Evolutionary conservation across 23 tunicate genomes (phyloP), one percentile per base, ranked within the genome.

Genomic region (Trididemnum miniatum): DNA sequence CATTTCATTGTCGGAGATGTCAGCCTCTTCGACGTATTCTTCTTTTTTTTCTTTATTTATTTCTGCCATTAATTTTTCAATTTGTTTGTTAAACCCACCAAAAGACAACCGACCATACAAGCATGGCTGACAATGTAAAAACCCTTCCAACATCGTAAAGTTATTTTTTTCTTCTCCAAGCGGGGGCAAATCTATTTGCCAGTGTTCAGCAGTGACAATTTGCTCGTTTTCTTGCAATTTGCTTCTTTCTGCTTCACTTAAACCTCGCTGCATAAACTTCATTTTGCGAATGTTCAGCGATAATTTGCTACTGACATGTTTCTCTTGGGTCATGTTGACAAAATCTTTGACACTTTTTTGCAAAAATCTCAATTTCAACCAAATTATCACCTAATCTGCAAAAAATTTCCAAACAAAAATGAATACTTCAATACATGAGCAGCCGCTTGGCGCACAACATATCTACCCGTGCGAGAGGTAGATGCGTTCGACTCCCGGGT

Each of bases 1-100:
- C 97, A 91, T 91, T 82, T 91, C 97, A 24, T 91, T 89, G 76
- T 91, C 97, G 5, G 97, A 91, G 1, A 91, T 77, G 38, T 86
- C 83, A 59, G 71, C 81, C 31, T 78, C 78, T 4, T 62, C 65
- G 24, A 76, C 69, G 0, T 77, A 36, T 51, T 81, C 76, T 22
- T 77, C 87, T 74, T 7, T 23, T 71, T 80, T 65, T 60, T 72
- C 64, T 20, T 20, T 49, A 33, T 65, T 51, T 51, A 84, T 54
- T 72, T 84, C 86, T 31, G 24, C 18, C 93, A 87, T 87, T 38
- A 80, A 25, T 39, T 81, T 86, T 82, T 91, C 97, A 52, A 89
- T 91, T 26, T 35, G 29, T 77, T 91, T 86, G 51, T 91, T 91
- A 34, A 71, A 91, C 1, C 97, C 97, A 25, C 85, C 87, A 39